phyloP scores from a whole-genome alignment of 1,140 invertebrate genomes.

The Potamilus streckersoni region DNA sequence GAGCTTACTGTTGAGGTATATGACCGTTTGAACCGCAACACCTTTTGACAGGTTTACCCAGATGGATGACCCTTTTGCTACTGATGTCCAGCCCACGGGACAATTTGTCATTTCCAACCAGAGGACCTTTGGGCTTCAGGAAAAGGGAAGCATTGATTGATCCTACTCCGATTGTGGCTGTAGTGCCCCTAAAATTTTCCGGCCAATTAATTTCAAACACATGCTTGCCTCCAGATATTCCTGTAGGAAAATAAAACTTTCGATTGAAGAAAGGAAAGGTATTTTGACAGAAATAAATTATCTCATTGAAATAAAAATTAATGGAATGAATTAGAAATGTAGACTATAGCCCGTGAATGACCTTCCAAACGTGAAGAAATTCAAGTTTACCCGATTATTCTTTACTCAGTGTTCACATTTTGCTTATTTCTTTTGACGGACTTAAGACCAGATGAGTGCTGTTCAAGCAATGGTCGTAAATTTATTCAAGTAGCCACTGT shows the following conservation, averaged over 20 bases:
- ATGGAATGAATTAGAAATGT: background rate
- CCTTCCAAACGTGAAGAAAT: no score
- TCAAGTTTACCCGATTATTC: no score
- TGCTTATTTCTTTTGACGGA: no score
- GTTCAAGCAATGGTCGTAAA: no score
- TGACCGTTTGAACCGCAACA: no score
- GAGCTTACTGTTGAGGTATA: no score
- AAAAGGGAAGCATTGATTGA: constrained; percentile 27
- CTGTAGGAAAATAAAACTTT: constrained; percentile 5
- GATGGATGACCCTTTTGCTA: constrained; percentile 10
- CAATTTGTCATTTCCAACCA: constrained; percentile 30
- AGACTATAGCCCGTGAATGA: no score
- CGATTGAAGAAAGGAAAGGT: background rate
- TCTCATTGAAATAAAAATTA: background rate
- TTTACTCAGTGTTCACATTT: no score
- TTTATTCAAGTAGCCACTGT: no score
- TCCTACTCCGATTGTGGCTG: constrained; percentile 37
- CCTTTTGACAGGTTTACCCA: background rate
- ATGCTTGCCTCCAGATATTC: constrained; percentile 34
- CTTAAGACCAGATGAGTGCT: no score
- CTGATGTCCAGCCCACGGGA: constrained; percentile 37
- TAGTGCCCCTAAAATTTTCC: constrained; percentile 14
- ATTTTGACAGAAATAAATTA: background rate
- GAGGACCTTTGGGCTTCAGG: constrained; percentile 26
- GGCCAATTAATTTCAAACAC: constrained; percentile 42